These are phyloP conservation scores for Meloe dianella DNA, from an alignment of 2,888 invertebrate species.

Conservation along the genomic window DNA sequence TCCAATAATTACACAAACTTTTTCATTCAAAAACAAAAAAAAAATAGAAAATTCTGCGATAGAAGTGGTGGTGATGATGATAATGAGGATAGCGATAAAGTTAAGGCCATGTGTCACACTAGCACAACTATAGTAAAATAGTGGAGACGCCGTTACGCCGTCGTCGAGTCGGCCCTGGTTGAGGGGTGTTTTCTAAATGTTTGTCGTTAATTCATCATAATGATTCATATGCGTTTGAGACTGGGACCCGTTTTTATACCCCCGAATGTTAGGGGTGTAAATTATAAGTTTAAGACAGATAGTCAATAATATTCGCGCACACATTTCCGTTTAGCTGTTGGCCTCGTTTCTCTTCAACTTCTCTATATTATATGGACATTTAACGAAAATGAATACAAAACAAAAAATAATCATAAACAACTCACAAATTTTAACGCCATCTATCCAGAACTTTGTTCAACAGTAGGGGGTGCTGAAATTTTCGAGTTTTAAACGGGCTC, in stretches of 20 bases:
- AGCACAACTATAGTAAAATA: slow-evolving; percentile 1
- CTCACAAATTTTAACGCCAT: neutral
- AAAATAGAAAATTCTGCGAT: neutral
- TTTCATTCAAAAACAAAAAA: no score
- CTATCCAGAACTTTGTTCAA: neutral
- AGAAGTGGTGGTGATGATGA: neutral
- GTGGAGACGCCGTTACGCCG: slow-evolving; percentile 33
- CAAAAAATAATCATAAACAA: neutral
- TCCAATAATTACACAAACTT: neutral
- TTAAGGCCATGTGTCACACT: slow-evolving; percentile 35
- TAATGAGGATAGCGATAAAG: slow-evolving; percentile 15
- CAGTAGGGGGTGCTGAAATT: no score
- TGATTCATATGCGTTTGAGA: slow-evolving; percentile 62
- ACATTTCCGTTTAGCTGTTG: slow-evolving; percentile 37
- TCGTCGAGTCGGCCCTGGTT: slow-evolving; percentile 43
- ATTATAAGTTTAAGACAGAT: slow-evolving; percentile 62
- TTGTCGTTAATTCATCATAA: slow-evolving; percentile 62
- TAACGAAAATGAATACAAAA: neutral
- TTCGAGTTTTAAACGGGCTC: no score
- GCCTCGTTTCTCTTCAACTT: slow-evolving; percentile 36
- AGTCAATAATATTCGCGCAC: slow-evolving; percentile 58
- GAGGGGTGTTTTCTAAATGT: slow-evolving; percentile 61
- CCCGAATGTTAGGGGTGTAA: slow-evolving; percentile 60
- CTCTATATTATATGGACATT: slow-evolving; percentile 5
- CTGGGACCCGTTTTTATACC: slow-evolving; percentile 60